Base-by-base conservation (phyloP, 1,140 invertebrate genomes). In the Tetraneura akinire region DNA sequence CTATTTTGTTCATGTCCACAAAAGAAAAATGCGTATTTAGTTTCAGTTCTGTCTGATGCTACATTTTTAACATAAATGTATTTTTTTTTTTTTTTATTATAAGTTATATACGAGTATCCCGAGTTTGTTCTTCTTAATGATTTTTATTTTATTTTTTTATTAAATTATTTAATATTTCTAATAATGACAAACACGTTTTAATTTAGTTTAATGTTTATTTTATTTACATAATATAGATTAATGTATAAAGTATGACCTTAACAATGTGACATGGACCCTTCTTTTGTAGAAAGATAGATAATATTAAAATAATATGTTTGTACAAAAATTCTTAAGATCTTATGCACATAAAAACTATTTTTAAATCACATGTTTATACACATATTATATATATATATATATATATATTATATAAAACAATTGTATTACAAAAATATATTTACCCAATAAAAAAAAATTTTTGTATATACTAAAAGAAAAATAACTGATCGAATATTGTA, bases 41-140 rank as follows among this genome's bases (percentile, higher is more conserved):
- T 47, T 47, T 10, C 1, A 14, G n/a, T 45, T 42, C 42, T 47
- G 45, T 32, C n/a, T 23, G 29, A 42, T 45, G 21, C 42, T 10
- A 47, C 21, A 47, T 68, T 8, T 8, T 68, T 47, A 1, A 68
- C 45, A 26, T 68, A 13, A n/a, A n/a, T n/a, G n/a, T n/a, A n/a
- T n/a, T n/a, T n/a, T n/a, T n/a, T 47, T 68, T 6, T 45, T 42
- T 23, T 68, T 68, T 68, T 13, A 47, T 21, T 21, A 47, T 32
- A 45, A 37, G 16, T n/a, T 49, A 70, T 29, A 11, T 23, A 11
- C 42, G 5, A 2, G 23, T 62, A 32, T 49, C 21, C 29, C 49
- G 51, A 71, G 14, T 51, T n/a, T 14, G 5, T 49, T 51, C 80
- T 74, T 82, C 55, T 76, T 83, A 80, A 76, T 82, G 26, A n/a